Percentiles rank a stretch among this genome's conserved stretches.
phyloP scores from a whole-genome alignment of 1,140 invertebrate genomes.

The Babylonia areolata region DNA sequence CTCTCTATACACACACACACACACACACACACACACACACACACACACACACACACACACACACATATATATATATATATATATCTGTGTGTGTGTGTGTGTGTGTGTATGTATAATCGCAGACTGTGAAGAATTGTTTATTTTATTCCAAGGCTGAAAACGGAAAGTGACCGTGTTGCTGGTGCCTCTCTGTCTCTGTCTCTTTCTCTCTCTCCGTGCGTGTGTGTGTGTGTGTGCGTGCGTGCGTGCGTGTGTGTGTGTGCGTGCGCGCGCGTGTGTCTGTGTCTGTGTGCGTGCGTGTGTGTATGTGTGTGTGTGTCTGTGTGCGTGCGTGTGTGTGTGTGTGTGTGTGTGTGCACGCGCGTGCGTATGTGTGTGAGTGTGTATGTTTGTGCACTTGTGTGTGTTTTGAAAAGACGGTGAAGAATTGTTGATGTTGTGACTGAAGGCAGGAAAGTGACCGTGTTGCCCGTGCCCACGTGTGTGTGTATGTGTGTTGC shows the following conservation, averaged over 20 bases:
- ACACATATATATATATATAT: background rate
- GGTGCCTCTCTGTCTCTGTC: too few relatives aligned
- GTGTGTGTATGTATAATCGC: too few relatives aligned
- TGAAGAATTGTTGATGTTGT: background rate
- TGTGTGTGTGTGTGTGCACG: too few relatives aligned
- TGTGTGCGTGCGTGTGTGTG: conserved; percentile 15
- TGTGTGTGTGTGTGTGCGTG: too few relatives aligned
- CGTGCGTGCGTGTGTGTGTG: too few relatives aligned
- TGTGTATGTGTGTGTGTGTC: background rate
- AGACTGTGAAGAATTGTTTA: background rate
- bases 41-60: background rate
- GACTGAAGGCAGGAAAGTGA: background rate
- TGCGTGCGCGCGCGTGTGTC: background rate
- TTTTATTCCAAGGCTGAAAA: too few relatives aligned
- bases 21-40: background rate
- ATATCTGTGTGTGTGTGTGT: too few relatives aligned
- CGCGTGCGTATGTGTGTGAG: too few relatives aligned
- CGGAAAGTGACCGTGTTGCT: too few relatives aligned
- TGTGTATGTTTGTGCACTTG: background rate
- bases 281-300: conserved; percentile 16
- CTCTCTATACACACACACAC: too few relatives aligned
- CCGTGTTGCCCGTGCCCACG: background rate
- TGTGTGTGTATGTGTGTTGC: conserved; percentile 15
- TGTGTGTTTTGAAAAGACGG: background rate
- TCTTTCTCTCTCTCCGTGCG: too few relatives aligned